Conservation (phyloP, 2,797 vertebrate genomes). For the Halcyon leucocephala region DNA sequence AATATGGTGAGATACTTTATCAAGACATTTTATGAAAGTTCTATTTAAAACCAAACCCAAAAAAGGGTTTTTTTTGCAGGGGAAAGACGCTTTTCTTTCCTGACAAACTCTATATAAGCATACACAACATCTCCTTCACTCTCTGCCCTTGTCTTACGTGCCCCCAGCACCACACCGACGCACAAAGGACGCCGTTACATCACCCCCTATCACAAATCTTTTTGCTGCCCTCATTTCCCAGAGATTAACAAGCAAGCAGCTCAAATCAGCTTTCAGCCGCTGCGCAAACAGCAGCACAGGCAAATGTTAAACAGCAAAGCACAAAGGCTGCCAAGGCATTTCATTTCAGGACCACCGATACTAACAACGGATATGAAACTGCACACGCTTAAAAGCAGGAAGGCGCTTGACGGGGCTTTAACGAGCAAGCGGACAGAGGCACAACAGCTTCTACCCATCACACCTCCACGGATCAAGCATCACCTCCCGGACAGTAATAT, state of each 20-base stretch:
- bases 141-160: background rate
- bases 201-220: slow-evolving; percentile 19
- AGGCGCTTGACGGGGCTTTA: background rate
- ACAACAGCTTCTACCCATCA: background rate
- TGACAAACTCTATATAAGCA: background rate
- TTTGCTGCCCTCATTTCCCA: slow-evolving; percentile 44
- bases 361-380: too few species aligned
- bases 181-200: background rate
- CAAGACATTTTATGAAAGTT: background rate
- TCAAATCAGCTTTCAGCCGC: slow-evolving; percentile 27
- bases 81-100: background rate
- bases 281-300: background rate
- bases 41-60: background rate
- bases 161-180: background rate
- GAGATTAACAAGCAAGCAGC: slow-evolving; percentile 31
- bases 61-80: too few species aligned
- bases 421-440: background rate
- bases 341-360: background rate
- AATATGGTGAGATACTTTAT: background rate
- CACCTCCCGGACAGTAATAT: background rate
- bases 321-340: background rate
- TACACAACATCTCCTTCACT: background rate
- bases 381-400: background rate
- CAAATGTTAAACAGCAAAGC: slow-evolving; percentile 4
- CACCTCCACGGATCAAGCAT: background rate